phyloP scores from a whole-genome alignment of 2,888 invertebrate genomes.

The Leucophora obtusa region DNA sequence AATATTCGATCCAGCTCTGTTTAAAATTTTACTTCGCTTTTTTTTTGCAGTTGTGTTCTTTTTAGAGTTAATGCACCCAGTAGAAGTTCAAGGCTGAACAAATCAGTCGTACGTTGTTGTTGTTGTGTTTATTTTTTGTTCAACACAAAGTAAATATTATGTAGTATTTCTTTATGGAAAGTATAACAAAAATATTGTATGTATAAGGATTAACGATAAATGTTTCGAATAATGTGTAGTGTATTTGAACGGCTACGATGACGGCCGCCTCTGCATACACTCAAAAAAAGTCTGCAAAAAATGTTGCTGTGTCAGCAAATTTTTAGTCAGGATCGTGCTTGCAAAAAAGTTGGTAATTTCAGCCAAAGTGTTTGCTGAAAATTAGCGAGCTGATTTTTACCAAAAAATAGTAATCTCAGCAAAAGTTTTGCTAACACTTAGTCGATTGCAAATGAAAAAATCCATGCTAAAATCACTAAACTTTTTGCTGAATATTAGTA shows the following conservation, averaged over 20 bases:
- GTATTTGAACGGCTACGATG: background rate
- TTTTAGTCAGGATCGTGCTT: too few species aligned
- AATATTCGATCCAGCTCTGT: slow-evolving; percentile 45
- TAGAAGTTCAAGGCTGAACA: slow-evolving; percentile 78
- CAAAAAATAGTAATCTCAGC: too few species aligned
- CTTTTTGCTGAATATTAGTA: too few species aligned
- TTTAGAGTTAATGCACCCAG: slow-evolving; percentile 77
- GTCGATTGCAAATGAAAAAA: too few species aligned
- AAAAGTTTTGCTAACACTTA: too few species aligned
- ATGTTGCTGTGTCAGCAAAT: too few species aligned
- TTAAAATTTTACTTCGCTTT: slow-evolving; percentile 36
- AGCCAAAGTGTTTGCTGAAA: too few species aligned
- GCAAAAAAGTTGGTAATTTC: too few species aligned
- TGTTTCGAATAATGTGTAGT: background rate
- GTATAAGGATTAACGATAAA: background rate
- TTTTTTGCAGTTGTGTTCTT: slow-evolving; percentile 57
- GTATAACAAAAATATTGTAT: background rate
- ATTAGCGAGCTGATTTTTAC: too few species aligned
- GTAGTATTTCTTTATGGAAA: background rate
- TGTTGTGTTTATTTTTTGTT: slow-evolving; percentile 46
- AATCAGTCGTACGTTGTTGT: slow-evolving; percentile 71
- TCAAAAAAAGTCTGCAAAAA: too few species aligned
- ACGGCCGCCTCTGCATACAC: background rate
- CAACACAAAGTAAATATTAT: slow-evolving; percentile 13
- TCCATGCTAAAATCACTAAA: too few species aligned